Base-by-base conservation (phyloP, 2,113 vertebrate genomes). In the Ahaetulla prasina region DNA sequence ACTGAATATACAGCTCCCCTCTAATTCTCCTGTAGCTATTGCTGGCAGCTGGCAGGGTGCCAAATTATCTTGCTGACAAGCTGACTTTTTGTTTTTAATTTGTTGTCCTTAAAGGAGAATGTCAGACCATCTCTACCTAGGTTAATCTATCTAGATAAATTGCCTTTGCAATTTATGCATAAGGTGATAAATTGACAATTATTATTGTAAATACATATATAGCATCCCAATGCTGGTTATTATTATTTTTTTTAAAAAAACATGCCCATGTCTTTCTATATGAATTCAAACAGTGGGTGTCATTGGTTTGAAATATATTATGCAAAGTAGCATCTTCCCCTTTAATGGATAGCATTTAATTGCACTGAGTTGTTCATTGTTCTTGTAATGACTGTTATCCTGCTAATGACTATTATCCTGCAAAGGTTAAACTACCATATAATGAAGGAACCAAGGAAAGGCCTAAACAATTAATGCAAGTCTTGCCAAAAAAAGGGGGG, bases 381-480 rank as follows among this genome's bases (percentile, higher is more conserved):
- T 95, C 90, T 93, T 90, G 43, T 50, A 84, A 80, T 80, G 35
- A 43, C 74, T 43, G 35, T 74, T 74, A 74, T 74, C 68, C 68
- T 74, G 68, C 74, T 53, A 22, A 80, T 95, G 89, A 88, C 60
- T 47, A 0, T 80, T 93, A 88, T 27, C 89, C 5, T 90, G 7
- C 89, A 86, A 87, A 91, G 93, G 54, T 55, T 90, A 94, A 45
- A 88, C 60, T 1, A 10, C 14, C 91, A 94, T 57, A 9, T 93
- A 92, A 55, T 53, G 35, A 47, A 93, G 87, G 87, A 85, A 18
- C 92, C 94, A 91, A 94, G 54, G 25, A 92, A 89, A 5, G 23
- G 93, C 88, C 74, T 0, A 22, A 47, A 52, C 55, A 2, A 50
- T 91, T 95, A 92, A 57, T 27, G 7, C 47, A 87, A n/a, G 90